Base-by-base conservation (phyloP, 2,113 vertebrate genomes). In the Zosterops pallidus region DNA sequence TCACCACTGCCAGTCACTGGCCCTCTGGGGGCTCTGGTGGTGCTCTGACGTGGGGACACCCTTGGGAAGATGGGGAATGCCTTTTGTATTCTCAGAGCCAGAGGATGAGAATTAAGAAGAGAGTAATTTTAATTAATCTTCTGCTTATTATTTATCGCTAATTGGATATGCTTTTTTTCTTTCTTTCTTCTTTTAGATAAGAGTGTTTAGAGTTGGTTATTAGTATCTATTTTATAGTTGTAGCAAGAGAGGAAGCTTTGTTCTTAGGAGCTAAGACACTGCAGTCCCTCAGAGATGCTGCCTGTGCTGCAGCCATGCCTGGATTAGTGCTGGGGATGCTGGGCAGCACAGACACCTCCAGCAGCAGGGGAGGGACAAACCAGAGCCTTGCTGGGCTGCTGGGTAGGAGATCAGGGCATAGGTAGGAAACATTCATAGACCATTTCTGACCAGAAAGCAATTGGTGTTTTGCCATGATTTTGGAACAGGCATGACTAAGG, bases 121-220 rank as follows among this genome's bases (percentile, higher is more conserved):
- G 23, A 78, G 22, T 60, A 26, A 65, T 63, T 85, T 86, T 76
- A 93, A 83, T 86, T 84, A 89, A 70, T 83, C 35, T 76, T 72
- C 33, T 87, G 50, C 86, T 91, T 85, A 62, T 37, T 82, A 83
- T 89, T 91, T 91, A 63, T 62, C 67, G 55, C 37, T 76, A 91
- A 72, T 57, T 77, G 65, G 71, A 65, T 69, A 56, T 84, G 80
- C 37, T 75, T 75, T 24, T 3, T 4, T 4, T 8, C 9, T 5
- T 9, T 59, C n/a, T 41, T 47, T 86, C 16, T 63, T 47, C 47
- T 50, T 86, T 89, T 56, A 67, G 52, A 35, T 84, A 78, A 89
- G 28, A 4, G 6, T 64, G 31, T 37, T 82, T 76, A 50, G n/a
- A 6, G 4, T 53, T 67, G 57, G 53, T 60, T 89, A 55, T 76